Conservation (phyloP, 2,113 vertebrate genomes). For the Hippocampus barbouri region DNA sequence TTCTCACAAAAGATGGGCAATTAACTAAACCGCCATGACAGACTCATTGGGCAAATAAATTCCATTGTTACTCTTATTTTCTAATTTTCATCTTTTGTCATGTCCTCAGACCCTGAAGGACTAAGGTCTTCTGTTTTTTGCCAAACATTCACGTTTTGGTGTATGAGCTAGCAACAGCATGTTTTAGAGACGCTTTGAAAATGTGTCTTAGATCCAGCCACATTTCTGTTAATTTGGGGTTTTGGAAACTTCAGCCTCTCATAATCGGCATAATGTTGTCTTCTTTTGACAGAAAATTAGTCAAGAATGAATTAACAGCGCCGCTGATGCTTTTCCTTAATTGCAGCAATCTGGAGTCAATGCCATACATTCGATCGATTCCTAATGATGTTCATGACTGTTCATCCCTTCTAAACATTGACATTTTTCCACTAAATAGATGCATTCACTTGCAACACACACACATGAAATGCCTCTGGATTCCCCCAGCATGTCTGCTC, state of each 20-base stretch:
- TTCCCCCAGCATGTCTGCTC: conserved; percentile 57
- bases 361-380: background rate
- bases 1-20: background rate
- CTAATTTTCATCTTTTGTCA: background rate
- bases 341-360: background rate
- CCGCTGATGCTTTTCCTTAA: background rate
- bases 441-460: background rate
- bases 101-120: background rate
- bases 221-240: background rate
- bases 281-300: background rate
- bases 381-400: background rate
- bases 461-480: conserved; percentile 38
- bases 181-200: background rate
- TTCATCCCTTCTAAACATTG: background rate
- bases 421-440: background rate
- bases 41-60: too few relatives aligned
- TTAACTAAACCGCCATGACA: too few relatives aligned
- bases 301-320: background rate
- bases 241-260: too few relatives aligned
- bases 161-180: background rate
- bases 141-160: background rate
- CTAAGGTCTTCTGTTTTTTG: too few relatives aligned
- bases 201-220: background rate
- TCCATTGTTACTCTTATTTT: background rate
- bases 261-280: background rate